Conservation (phyloP, 2,888 invertebrate genomes). For the Ariolimax columbianus region DNA sequence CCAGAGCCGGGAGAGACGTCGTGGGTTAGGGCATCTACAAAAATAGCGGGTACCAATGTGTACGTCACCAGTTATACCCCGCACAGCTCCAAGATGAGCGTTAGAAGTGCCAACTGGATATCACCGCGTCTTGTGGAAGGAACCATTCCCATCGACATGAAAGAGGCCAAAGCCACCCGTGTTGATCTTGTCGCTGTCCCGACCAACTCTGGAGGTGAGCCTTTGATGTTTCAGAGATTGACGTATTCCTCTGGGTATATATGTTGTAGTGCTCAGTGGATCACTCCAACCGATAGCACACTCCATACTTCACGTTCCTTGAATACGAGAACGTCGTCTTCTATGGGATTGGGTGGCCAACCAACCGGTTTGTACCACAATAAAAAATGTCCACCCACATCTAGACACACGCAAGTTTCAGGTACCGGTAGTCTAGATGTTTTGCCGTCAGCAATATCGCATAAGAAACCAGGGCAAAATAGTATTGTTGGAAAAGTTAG, state of each 20-base stretch:
- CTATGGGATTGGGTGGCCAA: background rate
- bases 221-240: slow-evolving; percentile 17
- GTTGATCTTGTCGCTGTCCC: slow-evolving; percentile 1
- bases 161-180: background rate
- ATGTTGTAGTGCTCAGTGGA: slow-evolving; percentile 1
- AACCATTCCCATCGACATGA: slow-evolving; percentile 10
- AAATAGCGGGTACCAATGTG: background rate
- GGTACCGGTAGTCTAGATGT: background rate
- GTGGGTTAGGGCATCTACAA: background rate
- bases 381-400: background rate
- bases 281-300: background rate
- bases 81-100: background rate
- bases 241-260: background rate
- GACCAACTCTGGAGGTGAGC: background rate
- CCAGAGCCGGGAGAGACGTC: background rate
- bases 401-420: background rate
- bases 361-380: background rate
- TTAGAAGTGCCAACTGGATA: background rate
- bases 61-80: background rate
- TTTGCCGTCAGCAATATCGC: background rate
- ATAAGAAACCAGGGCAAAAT: background rate
- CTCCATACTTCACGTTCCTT: background rate
- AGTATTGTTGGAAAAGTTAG: background rate
- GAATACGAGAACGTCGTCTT: background rate
- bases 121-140: background rate